A percentile compares a stretch with the other conserved stretches of the same genome.
Conservation (phyloP, 2,888 invertebrate genomes). For the Eupithecia centaureata region DNA sequence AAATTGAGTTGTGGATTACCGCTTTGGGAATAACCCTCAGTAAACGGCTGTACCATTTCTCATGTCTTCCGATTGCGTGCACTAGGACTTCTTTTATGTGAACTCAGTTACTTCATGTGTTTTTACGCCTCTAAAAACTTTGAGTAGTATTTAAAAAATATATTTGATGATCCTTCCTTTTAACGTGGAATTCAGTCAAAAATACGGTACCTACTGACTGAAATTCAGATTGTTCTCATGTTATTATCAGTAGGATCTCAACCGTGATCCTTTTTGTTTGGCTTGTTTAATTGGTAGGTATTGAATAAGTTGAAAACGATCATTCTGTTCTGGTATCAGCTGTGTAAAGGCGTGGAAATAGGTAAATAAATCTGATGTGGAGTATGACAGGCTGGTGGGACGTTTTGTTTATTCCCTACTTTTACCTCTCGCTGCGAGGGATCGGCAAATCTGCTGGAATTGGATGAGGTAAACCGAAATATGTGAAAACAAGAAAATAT, state of each 20-base stretch:
- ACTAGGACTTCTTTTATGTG: neutral
- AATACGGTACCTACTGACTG: neutral
- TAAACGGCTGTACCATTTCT: slow-evolving; percentile 19
- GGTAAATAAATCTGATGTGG: slow-evolving; percentile 50
- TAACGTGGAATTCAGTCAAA: too few relatives aligned
- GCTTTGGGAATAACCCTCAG: slow-evolving; percentile 30
- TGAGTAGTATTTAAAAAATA: too few relatives aligned
- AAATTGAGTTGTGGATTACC: slow-evolving; percentile 45
- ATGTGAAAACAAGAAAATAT: slow-evolving; percentile 6
- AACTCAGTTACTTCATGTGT: neutral
- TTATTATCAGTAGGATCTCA: neutral
- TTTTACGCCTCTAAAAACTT: neutral
- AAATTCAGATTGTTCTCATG: neutral
- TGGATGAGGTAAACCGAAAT: slow-evolving; percentile 24
- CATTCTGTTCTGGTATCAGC: neutral
- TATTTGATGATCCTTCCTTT: too few relatives aligned
- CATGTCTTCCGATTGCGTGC: neutral
- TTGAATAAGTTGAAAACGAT: neutral
- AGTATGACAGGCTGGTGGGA: slow-evolving; percentile 43
- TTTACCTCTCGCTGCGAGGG: slow-evolving; percentile 43
- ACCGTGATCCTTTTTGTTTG: neutral
- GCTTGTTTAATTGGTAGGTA: too few relatives aligned
- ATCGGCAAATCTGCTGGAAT: slow-evolving; percentile 33
- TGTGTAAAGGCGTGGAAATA: slow-evolving; percentile 21
- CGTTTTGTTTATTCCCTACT: slow-evolving; percentile 48